A percentile compares a stretch with the other conserved stretches of the same genome.
Evolutionary conservation across 2,113 vertebrate species (phyloP).

Genomic region (Scortum barcoo): DNA sequence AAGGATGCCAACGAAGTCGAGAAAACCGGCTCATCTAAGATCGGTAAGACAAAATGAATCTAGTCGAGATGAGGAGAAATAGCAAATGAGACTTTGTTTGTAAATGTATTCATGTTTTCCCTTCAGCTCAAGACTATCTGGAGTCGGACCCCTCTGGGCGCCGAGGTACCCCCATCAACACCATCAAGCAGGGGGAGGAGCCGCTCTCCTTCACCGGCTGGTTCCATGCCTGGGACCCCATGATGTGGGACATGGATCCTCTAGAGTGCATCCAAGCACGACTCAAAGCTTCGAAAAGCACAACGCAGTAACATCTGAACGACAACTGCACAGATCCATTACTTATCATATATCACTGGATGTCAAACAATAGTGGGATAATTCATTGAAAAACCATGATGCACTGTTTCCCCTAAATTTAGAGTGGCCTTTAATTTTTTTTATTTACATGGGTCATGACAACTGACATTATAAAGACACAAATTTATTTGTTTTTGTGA

Average conservation of each 20-base stretch:
- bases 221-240: slow-evolving; percentile 84
- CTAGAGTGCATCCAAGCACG: slow-evolving; percentile 38
- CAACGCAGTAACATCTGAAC: neutral
- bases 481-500: neutral
- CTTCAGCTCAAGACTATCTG: slow-evolving; percentile 81
- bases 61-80: neutral
- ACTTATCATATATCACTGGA: neutral
- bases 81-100: neutral
- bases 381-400: neutral
- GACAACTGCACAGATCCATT: neutral
- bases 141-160: slow-evolving; percentile 79
- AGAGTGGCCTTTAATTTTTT: neutral
- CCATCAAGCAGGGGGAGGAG: slow-evolving; percentile 81
- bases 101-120: neutral
- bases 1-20: slow-evolving; percentile 81
- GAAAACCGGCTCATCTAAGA: slow-evolving; percentile 69
- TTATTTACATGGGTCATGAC: neutral
- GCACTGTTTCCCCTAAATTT: neutral
- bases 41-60: slow-evolving; percentile 68
- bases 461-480: neutral
- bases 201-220: slow-evolving; percentile 81
- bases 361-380: neutral
- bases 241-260: slow-evolving; percentile 75
- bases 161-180: slow-evolving; percentile 56
- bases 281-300: slow-evolving; percentile 33